Evolutionary conservation across 2,797 vertebrate genomes (phyloP), one percentile per base, ranked within the genome.

Genomic region (Acanthurus lineatus): DNA sequence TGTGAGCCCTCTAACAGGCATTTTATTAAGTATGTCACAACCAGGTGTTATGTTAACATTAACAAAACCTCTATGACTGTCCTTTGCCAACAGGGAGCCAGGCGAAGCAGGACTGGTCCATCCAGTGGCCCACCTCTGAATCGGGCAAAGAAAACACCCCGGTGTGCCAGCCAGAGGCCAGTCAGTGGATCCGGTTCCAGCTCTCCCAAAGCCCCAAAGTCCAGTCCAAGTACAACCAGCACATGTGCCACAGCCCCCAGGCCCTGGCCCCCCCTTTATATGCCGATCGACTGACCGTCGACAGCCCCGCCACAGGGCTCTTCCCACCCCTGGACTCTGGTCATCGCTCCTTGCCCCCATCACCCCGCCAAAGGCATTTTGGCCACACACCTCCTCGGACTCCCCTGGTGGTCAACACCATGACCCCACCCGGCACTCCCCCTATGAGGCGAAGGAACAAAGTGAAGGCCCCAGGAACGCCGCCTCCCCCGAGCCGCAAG

Each of bases 71-170:
- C 15, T 57, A 7, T 66, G 1, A 81, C 32, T 87, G 16, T 76
- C n/a, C 25, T 70, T 79, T 71, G 77, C 76, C 92, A 93, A 95
- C 97, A 70, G 95, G 97, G 88, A 96, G 96, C 93, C 97, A 97
- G 82, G 93, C 96, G 74, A 98, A 98, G 91, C 97, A 98, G 92
- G 98, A 99, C 70, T 99, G 97, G 97, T 96, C 96, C 86, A 99
- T 99, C 93, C 97, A 97, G 93, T 99, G 98, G 98, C 98, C 98
- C 45, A 95, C 95, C 9, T 92, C 96, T 0, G 97, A 99, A 89
- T 94, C 96, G 0, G 96, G 97, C 70, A 98, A 98, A 93, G 98
- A 99, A 89, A 98, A 97, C 94, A 97, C 91, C 35, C 96, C 96
- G 0, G 95, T 95, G 49, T 96, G 96, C 70, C 90, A 95, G 19